Evolutionary conservation across 2,888 invertebrate species (phyloP), one percentile per base, ranked within the genome.

Genomic region (Caenorhabditis zanzibari): DNA sequence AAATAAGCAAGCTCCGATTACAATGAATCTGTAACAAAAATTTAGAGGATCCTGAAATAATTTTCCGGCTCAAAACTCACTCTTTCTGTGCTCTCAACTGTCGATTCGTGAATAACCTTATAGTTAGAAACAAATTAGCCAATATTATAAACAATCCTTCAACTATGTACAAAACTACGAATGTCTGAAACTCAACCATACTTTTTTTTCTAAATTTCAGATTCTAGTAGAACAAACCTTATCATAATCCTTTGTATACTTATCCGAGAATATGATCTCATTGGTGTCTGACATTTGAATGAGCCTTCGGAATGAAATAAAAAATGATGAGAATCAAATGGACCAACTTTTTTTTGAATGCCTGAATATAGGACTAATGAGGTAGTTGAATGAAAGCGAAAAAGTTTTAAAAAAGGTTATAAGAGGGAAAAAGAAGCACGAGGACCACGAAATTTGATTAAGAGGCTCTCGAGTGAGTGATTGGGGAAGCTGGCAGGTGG

Each of bases 51-150:
- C 16, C 41, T 41, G 2, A 41, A 41, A 41, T 41, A 10, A 14
- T 10, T 14, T 41, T n/a, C n/a, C n/a, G n/a, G n/a, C n/a, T n/a
- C 4, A 73, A 26, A 68, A 41, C 68, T 61, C 22, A 85, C 81
- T 85, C 85, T 68, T 84, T 85, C 69, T 85, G 83, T 9, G 64
- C 32, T 22, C 85, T 41, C n/a, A 85, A 72, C 56, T 81, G 56
- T 19, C 79, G 66, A 59, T 73, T 77, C 4, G 71, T 71, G 68
- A 85, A 82, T 4, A 85, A 24, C 10, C 83, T 24, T 26, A 81
- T 56, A 1, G 77, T 77, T 22, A 85, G 54, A 54, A 81, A 85
- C 22, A 79, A 28, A 41, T 85, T 85, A 26, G 72, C 71, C 19
- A 79, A 7, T 22, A 75, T 74, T 1, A 84, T 72, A 38, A 85